Percentiles rank a stretch among this genome's conserved stretches.
Evolutionary conservation across 2,797 vertebrate genomes (phyloP).

Genomic region (Phataginus tetradactyla): DNA sequence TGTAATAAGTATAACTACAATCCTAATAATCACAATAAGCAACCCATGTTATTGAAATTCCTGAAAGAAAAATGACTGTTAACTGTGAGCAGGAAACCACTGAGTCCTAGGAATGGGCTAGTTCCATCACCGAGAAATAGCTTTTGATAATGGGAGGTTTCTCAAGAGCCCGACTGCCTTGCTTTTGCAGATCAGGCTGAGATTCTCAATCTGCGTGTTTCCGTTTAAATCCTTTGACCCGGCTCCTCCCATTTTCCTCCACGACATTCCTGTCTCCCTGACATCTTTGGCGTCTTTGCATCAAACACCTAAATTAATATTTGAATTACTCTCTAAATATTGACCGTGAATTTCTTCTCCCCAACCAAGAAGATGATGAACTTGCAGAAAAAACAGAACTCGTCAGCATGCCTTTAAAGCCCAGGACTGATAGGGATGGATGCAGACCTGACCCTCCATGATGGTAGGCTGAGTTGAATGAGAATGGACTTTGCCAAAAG

Average conservation of each 20-base stretch:
- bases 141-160: not conserved
- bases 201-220: not conserved
- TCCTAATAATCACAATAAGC: not conserved
- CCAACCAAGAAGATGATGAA: conserved; percentile 9
- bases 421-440: not conserved
- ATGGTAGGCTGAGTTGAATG: conserved; percentile 4
- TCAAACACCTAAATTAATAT: conserved; percentile 9
- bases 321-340: not conserved
- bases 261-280: not conserved
- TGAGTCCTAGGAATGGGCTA: not conserved
- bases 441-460: not conserved
- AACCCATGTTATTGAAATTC: not conserved
- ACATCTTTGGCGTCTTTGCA: not conserved
- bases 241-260: not conserved
- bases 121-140: not conserved
- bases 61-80: not conserved
- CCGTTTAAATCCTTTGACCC: not conserved
- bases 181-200: not conserved
- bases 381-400: not conserved
- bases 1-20: not conserved
- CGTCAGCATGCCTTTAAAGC: not conserved
- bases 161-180: not conserved
- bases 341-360: not conserved
- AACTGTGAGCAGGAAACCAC: not conserved
- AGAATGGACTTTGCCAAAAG: conserved; percentile 66